phyloP scores from a whole-genome alignment of 2,888 invertebrate species.

The Drosophila recens region DNA sequence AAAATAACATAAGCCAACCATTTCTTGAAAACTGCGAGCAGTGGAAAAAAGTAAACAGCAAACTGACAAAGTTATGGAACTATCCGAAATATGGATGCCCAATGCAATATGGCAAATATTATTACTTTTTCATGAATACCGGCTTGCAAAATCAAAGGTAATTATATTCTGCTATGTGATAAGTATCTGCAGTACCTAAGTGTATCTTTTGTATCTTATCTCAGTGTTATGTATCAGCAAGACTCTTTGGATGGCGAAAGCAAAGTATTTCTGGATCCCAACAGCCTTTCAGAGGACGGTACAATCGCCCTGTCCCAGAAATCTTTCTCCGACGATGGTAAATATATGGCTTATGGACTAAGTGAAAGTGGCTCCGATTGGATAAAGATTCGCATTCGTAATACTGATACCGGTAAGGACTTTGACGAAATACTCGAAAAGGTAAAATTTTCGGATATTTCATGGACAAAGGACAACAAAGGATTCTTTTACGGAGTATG shows the following conservation, averaged over 20 bases:
- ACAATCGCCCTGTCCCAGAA: conserved; percentile 92
- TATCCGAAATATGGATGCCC: conserved; percentile 98
- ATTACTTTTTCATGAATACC: conserved; percentile 96
- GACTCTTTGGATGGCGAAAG: conserved; percentile 91
- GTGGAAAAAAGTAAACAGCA: conserved; percentile 90
- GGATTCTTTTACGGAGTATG: conserved; percentile 97
- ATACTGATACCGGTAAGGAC: conserved; percentile 91
- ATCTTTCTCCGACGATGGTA: conserved; percentile 95
- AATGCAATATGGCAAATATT: conserved; percentile 90
- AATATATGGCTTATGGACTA: conserved; percentile 95
- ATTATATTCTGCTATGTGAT: background rate
- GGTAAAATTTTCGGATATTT: conserved; percentile 95
- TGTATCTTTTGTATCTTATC: conserved; percentile 35
- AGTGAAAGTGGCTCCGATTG: conserved; percentile 98
- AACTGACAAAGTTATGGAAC: conserved; percentile 96
- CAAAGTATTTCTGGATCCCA: conserved; percentile 97
- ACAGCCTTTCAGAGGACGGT: conserved; percentile 95
- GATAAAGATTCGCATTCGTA: conserved; percentile 94
- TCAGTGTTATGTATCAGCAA: conserved; percentile 95
- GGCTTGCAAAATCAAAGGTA: conserved; percentile 98
- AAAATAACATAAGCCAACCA: conserved; percentile 95
- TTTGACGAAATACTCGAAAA: conserved; percentile 95
- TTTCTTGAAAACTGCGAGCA: conserved; percentile 92
- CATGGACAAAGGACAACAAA: conserved; percentile 97
- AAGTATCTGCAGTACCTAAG: background rate